Evolutionary conservation across 2,888 invertebrate species (phyloP).

Genomic region (Rhodophaea formosa): DNA sequence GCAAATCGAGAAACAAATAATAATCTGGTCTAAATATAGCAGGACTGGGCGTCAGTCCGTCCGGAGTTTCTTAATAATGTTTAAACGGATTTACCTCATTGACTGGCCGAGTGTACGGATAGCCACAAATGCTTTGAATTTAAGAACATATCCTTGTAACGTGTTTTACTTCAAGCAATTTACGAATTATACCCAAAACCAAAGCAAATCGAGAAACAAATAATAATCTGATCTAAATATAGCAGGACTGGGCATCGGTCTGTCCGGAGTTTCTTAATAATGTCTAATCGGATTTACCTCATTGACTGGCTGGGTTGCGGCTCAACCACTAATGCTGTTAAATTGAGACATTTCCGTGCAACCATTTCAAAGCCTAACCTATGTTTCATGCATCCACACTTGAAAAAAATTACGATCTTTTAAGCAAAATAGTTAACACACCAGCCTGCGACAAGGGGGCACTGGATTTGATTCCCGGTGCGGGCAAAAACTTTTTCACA

Average conservation of each 20-base stretch:
- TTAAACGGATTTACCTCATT: conserved; percentile 49
- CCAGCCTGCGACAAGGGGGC: too few relatives aligned
- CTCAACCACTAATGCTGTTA: conserved; percentile 28
- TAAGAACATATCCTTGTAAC: conserved; percentile 24
- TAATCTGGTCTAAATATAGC: conserved; percentile 13
- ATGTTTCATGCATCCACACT: too few relatives aligned
- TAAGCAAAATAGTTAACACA: too few relatives aligned
- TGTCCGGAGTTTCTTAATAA: conserved; percentile 37
- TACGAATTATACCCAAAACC: too few relatives aligned
- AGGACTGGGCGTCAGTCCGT: conserved; percentile 15
- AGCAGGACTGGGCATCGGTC: conserved; percentile 16
- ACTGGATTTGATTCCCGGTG: too few relatives aligned
- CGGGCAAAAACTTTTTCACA: too few relatives aligned
- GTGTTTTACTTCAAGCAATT: too few relatives aligned
- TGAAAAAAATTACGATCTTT: too few relatives aligned
- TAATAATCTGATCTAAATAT: conserved; percentile 7
- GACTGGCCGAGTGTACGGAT: conserved; percentile 28
- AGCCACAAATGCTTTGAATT: conserved; percentile 32
- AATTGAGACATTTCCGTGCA: conserved; percentile 28
- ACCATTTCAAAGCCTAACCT: too few relatives aligned
- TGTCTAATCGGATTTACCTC: conserved; percentile 48
- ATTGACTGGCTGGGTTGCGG: conserved; percentile 31
- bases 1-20: not conserved
- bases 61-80: conserved; percentile 38
- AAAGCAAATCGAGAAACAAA: not conserved